A percentile compares a stretch with the other conserved stretches of the same genome.
phyloP scores from a whole-genome alignment of 2,888 invertebrate species.

The Hydrotaea cyrtoneurina region DNA sequence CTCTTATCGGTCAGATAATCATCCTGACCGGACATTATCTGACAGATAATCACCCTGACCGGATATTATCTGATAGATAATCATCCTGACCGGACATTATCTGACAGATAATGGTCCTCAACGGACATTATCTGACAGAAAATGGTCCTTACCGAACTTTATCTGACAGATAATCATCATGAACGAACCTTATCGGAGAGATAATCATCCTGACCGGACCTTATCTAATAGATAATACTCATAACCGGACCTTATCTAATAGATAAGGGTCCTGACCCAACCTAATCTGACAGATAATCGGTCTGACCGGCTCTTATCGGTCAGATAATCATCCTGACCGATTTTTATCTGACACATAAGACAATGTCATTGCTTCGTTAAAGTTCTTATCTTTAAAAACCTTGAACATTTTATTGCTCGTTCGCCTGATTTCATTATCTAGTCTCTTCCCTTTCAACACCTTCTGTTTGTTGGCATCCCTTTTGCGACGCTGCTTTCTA shows the following conservation, averaged over 20 bases:
- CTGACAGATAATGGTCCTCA: not conserved
- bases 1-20: not conserved
- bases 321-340: too few species aligned
- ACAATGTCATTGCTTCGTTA: too few species aligned
- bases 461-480: not conserved
- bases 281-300: not conserved
- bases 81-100: too few species aligned
- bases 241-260: not conserved
- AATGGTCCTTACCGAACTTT: not conserved
- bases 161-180: not conserved
- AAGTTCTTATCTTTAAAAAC: too few species aligned
- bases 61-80: too few species aligned
- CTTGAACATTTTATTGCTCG: too few species aligned
- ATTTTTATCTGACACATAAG: too few species aligned
- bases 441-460: not conserved
- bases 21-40: not conserved
- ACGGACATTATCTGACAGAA: not conserved
- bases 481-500: not conserved
- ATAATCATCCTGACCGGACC: not conserved
- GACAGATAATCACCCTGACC: not conserved
- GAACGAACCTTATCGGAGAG: not conserved
- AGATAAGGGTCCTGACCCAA: not conserved
- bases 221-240: not conserved
- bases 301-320: too few species aligned
- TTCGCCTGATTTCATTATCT: not conserved